Evolutionary conservation across 2,888 invertebrate genomes (phyloP).

Genomic region (Adelognathus sp.): DNA sequence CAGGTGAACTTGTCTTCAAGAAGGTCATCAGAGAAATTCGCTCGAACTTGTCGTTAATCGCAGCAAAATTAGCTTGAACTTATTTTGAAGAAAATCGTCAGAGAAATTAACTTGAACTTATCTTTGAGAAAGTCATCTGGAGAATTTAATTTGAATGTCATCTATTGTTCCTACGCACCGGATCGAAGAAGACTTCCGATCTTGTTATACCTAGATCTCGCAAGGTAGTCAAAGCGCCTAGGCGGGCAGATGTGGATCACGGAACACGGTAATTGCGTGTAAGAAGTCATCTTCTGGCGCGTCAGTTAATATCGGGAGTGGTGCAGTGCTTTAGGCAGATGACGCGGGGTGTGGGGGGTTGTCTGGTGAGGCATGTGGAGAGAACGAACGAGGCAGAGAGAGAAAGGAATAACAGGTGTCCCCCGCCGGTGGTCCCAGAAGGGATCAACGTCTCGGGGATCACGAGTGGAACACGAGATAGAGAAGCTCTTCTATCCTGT

Average conservation of each 20-base stretch:
- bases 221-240: conserved; percentile 14
- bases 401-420: conserved; percentile 55
- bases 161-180: too few relatives aligned
- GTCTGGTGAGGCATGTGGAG: conserved; percentile 3
- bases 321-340: background rate
- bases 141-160: too few relatives aligned
- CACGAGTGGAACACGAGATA: conserved; percentile 36
- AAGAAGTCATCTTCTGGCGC: conserved; percentile 35
- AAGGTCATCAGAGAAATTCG: background rate
- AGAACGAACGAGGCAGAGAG: conserved; percentile 4
- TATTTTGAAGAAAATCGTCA: background rate
- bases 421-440: conserved; percentile 61
- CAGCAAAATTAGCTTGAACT: background rate
- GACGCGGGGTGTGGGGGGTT: conserved; percentile 1
- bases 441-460: conserved; percentile 60
- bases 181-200: conserved; percentile 9
- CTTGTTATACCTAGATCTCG: conserved; percentile 1
- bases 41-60: too few relatives aligned
- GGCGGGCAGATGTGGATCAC: conserved; percentile 42
- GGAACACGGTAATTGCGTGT: conserved; percentile 53
- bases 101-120: too few relatives aligned
- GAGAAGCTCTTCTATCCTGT: conserved; percentile 32
- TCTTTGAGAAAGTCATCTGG: too few relatives aligned
- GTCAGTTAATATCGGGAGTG: conserved; percentile 17
- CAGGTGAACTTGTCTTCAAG: too few relatives aligned